These are phyloP conservation scores for Leiothrix lutea DNA, from an alignment of 2,113 vertebrate species.

Conservation along the genomic window DNA sequence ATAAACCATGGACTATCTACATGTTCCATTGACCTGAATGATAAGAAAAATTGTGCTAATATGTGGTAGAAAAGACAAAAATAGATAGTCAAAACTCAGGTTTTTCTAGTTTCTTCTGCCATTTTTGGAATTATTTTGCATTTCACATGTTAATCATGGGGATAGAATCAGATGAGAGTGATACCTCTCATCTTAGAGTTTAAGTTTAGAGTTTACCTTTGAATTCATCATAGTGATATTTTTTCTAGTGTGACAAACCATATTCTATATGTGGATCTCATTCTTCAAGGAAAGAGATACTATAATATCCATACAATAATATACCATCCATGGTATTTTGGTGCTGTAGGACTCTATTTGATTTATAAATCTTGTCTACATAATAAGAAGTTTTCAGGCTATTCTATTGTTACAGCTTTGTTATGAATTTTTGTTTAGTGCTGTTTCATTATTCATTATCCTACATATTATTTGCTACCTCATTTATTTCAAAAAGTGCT, in stretches of 20 bases:
- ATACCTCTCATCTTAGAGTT: too few species aligned
- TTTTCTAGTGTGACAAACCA: neutral
- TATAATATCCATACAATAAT: neutral
- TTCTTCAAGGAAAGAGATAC: neutral
- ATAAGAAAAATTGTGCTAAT: neutral
- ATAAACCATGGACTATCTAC: neutral
- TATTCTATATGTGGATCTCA: neutral
- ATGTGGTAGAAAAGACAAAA: neutral
- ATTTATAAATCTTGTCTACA: neutral
- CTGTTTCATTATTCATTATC: slow-evolving; percentile 1
- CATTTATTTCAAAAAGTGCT: slow-evolving; percentile 5
- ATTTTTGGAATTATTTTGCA: neutral
- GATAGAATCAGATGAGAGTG: neutral
- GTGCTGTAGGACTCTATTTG: neutral
- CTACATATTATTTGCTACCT: neutral
- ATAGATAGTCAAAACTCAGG: neutral
- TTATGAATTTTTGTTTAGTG: neutral
- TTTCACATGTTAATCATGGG: neutral
- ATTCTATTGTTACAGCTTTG: neutral
- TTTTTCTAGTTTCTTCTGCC: neutral
- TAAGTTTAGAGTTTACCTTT: neutral
- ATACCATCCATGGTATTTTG: neutral
- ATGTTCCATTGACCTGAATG: neutral
- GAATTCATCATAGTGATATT: neutral
- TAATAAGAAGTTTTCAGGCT: neutral